phyloP scores from a whole-genome alignment of 2,888 invertebrate species.

The Aporophyla nigra region DNA sequence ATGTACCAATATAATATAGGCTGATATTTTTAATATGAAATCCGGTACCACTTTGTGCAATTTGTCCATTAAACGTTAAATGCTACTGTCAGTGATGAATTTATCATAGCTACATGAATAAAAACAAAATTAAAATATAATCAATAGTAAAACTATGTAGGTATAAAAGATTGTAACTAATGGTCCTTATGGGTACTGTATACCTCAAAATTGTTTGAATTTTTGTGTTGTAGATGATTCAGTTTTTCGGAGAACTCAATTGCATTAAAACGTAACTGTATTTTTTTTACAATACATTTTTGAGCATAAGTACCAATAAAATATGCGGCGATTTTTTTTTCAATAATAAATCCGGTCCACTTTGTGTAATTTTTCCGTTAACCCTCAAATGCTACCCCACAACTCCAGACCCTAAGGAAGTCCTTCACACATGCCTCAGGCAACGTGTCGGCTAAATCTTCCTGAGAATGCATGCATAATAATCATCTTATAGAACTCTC shows the following conservation, averaged over 20 bases:
- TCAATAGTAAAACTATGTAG: background rate
- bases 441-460: constrained; percentile 82
- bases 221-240: background rate
- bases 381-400: constrained; percentile 75
- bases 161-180: background rate
- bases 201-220: background rate
- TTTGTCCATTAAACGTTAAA: too few species aligned
- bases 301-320: constrained; percentile 25
- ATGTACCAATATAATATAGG: too few species aligned
- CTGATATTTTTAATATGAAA: too few species aligned
- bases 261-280: background rate
- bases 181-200: background rate
- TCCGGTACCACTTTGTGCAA: too few species aligned
- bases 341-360: constrained; percentile 46
- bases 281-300: constrained; percentile 33
- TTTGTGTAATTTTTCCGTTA: constrained; percentile 73
- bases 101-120: background rate
- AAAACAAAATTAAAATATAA: background rate
- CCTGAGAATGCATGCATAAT: constrained; percentile 90
- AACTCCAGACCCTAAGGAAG: constrained; percentile 81
- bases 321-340: constrained; percentile 41
- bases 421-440: constrained; percentile 83
- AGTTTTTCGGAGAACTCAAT: background rate
- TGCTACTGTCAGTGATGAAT: too few species aligned
- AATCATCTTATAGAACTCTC: constrained; percentile 84